A percentile compares a stretch with the other conserved stretches of the same genome.
Conservation (phyloP, 2,888 invertebrate species). For the Netelia virgata region DNA sequence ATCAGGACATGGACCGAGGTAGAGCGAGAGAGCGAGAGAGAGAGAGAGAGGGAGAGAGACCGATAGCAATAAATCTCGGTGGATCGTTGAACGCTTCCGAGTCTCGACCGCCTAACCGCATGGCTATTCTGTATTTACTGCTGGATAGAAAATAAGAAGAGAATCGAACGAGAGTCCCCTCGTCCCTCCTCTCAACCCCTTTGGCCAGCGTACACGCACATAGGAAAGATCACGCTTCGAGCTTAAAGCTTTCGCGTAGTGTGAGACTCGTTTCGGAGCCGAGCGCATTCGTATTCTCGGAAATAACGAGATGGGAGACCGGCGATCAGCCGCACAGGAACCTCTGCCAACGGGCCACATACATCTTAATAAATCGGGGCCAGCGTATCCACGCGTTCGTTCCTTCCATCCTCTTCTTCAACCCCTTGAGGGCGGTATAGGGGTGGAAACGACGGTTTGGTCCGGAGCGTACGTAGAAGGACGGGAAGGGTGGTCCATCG, state of each 20-base stretch:
- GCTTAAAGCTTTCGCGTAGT: slow-evolving; percentile 55
- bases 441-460: no score
- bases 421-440: not conserved
- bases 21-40: slow-evolving; percentile 12
- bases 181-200: not conserved
- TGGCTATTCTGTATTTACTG: slow-evolving; percentile 76
- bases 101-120: slow-evolving; percentile 68
- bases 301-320: slow-evolving; percentile 65
- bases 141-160: slow-evolving; percentile 74
- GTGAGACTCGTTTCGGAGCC: not conserved
- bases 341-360: slow-evolving; percentile 61
- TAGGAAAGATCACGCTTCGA: slow-evolving; percentile 23
- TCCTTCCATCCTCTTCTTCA: slow-evolving; percentile 16
- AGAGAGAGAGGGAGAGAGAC: slow-evolving; percentile 8
- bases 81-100: slow-evolving; percentile 72
- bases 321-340: slow-evolving; percentile 62
- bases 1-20: slow-evolving; percentile 14
- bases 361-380: slow-evolving; percentile 66
- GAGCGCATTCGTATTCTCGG: slow-evolving; percentile 62
- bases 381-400: slow-evolving; percentile 59
- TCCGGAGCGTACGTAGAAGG: not conserved
- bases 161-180: slow-evolving; percentile 58
- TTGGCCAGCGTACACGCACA: slow-evolving; percentile 23
- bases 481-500: slow-evolving; percentile 9
- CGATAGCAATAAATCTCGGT: slow-evolving; percentile 73